These are phyloP conservation scores for Ochropacha duplaris DNA, from an alignment of 2,888 invertebrate genomes.

Conservation along the genomic window DNA sequence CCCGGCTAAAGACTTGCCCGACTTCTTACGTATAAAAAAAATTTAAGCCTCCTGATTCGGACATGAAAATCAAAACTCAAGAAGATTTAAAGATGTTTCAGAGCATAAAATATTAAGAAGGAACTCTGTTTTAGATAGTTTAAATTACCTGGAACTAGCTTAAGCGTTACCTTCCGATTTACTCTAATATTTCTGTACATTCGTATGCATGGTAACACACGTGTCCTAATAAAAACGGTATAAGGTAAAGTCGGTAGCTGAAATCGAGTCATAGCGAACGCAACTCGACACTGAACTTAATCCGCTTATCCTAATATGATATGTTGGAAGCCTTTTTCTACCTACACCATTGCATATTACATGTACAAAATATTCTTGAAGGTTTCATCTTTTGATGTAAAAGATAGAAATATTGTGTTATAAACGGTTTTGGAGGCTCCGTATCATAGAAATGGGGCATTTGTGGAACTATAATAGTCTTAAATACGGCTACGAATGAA, in stretches of 20 bases:
- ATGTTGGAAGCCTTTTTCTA: constrained; percentile 55
- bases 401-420: neutral
- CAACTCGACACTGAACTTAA: constrained; percentile 55
- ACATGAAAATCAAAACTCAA: too few relatives aligned
- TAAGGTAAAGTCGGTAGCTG: neutral
- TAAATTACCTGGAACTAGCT: neutral
- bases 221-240: neutral
- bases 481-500: neutral
- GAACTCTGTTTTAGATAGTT: neutral
- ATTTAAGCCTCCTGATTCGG: too few relatives aligned
- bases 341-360: constrained; percentile 13
- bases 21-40: too few relatives aligned
- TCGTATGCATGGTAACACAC: neutral
- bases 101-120: too few relatives aligned
- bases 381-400: neutral
- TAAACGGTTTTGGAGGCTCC: neutral
- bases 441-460: neutral
- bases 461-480: neutral
- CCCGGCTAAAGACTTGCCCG: too few relatives aligned
- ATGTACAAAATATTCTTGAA: neutral
- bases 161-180: neutral
- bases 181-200: neutral
- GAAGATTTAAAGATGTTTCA: too few relatives aligned
- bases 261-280: constrained; percentile 17
- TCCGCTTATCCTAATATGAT: constrained; percentile 68